Base-by-base conservation (phyloP, 2,888 invertebrate species). In the Pyralis farinalis region DNA sequence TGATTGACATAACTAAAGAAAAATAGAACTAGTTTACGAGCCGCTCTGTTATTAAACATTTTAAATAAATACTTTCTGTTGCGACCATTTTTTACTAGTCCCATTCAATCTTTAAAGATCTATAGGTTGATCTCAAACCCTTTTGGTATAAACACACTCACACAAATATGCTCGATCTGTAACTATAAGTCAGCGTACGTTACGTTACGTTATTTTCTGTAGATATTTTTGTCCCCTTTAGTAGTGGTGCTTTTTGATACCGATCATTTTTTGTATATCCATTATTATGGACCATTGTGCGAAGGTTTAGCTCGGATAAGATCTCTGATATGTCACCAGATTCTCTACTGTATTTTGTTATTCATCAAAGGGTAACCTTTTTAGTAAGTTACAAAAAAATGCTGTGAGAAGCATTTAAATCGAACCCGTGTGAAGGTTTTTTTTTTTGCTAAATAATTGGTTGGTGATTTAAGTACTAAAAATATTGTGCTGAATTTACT, bases 31-130 rank as follows among this genome's bases (percentile, higher is more conserved):
- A 84, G 75, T 78, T 84, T 83, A 84, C 66, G 77, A 84, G 76
- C 73, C 71, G 74, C 74, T 76, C 72, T 84, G 78, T 85, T 85
- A 85, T 87, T 81, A 85, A 86, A 86, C 82, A 82, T 84, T 79
- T 75, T 67, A 76, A 80, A 84, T 83, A 80, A 81, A 79, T 79
- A 61, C 55, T 58, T 68, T 71, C 71, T 71, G 65, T 71, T 63
- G 60, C 58, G 66, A 61, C 61, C 63, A 62, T 79, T 83, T 86
- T 82, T 86, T 82, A 71, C 63, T 51, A 62, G 54, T 60, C 58
- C 71, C 64, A 80, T 83, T 82, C 74, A 79, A 61, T 72, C 62
- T 61, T 59, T 68, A 64, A 74, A 75, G 70, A 73, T 76, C 68
- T 76, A 69, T 75, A 65, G 67, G 51, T 56, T 55, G 50, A 49